Evolutionary conservation across 2,797 vertebrate genomes (phyloP), one percentile per base, ranked within the genome.

Genomic region (Sebastolobus alascanus): DNA sequence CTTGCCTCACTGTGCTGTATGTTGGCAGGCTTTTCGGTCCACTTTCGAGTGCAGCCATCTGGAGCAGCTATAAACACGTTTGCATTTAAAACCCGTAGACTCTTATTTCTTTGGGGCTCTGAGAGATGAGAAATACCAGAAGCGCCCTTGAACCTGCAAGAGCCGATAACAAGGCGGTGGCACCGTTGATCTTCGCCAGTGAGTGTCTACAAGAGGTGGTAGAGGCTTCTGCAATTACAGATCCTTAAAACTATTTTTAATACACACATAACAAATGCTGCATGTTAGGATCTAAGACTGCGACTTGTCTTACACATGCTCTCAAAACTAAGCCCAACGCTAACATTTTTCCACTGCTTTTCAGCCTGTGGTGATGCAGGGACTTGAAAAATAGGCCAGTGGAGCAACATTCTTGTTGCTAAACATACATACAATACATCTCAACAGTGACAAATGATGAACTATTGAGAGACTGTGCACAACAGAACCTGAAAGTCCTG

Each of bases 401-500:
- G 65, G 50, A 82, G 71, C 40, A 8, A 25, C 33, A 50, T 69
- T 73, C 8, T 50, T 25, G 68, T 75, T 76, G 31, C 67, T 61
- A 4, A 50, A 77, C 74, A 50, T 43, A 46, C 52, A 69, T 22
- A 64, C 18, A 79, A 71, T 60, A 70, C 38, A 38, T 67, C 61
- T 73, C 8, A 35, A 59, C 61, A 12, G 27, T 75, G 69, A 76
- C n/a, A 58, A 31, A 66, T 16, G 67, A 80, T 80, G 77, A 82
- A 81, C 55, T 38, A 54, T 64, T 12, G 2, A 79, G 3, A 79
- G 52, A 66, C 37, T 29, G 29, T 73, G 77, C 61, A 46, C 40
- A 77, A 43, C 35, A 67, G 63, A 95, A 95, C 94, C 89, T 77
- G 93, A 94, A 94, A 93, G 90, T 95, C 94, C 90, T 86, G 94